phyloP scores from a whole-genome alignment of 2,113 vertebrate genomes.

The Neomonachus schauinslandi region DNA sequence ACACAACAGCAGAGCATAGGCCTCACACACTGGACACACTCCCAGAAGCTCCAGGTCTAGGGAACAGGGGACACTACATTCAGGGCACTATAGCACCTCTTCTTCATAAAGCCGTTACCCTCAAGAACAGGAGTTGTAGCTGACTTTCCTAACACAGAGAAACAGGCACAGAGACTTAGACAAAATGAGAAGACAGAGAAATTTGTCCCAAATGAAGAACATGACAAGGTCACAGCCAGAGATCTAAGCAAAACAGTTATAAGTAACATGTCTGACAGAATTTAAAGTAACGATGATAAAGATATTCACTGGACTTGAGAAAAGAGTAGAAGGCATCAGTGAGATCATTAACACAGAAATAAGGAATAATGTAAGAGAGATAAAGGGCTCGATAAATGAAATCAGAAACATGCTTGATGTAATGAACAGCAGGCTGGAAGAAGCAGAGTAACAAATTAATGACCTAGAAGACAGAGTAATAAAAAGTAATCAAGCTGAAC shows the following conservation, averaged over 20 bases:
- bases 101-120: background rate
- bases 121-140: background rate
- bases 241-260: background rate
- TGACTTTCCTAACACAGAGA: background rate
- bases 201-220: background rate
- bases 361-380: background rate
- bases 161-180: background rate
- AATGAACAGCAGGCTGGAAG: background rate
- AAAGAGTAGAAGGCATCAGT: background rate
- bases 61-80: background rate
- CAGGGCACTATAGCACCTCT: background rate
- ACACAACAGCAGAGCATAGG: background rate
- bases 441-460: background rate
- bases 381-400: background rate
- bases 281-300: background rate
- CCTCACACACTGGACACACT: background rate
- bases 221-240: background rate
- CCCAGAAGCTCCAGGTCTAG: background rate
- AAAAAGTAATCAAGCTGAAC: background rate
- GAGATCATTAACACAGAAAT: background rate
- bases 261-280: background rate
- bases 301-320: background rate
- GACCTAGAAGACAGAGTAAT: background rate
- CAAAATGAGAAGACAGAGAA: background rate
- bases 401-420: background rate